Conservation (phyloP, 2,888 invertebrate species). For the Xestia c-nigrum region DNA sequence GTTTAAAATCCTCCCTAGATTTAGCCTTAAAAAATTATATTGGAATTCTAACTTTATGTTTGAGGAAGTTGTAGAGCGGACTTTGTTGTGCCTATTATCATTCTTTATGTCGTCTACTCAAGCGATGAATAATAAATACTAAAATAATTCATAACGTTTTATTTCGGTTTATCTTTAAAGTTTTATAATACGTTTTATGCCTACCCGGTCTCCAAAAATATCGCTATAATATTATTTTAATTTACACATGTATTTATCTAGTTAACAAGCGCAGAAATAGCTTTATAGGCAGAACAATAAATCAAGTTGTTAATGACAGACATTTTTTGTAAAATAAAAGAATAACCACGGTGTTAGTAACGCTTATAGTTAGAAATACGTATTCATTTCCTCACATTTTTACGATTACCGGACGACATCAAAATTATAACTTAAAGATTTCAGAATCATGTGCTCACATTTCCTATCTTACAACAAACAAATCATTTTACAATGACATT, state of each 20-base stretch:
- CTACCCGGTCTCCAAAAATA: slow-evolving; percentile 44
- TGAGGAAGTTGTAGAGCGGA: no score
- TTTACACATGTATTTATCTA: slow-evolving; percentile 21
- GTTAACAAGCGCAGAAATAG: slow-evolving; percentile 32
- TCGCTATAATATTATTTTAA: slow-evolving; percentile 41
- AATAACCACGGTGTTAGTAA: slow-evolving; percentile 53
- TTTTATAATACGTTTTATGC: slow-evolving; percentile 33
- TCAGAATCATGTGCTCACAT: slow-evolving; percentile 37
- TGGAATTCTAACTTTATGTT: not conserved
- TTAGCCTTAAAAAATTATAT: no score
- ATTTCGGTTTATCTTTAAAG: slow-evolving; percentile 43
- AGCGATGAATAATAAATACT: slow-evolving; percentile 30
- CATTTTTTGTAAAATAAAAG: slow-evolving; percentile 53
- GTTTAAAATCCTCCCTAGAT: not conserved
- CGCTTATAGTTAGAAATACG: slow-evolving; percentile 54
- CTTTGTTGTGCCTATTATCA: not conserved
- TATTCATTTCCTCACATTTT: slow-evolving; percentile 62
- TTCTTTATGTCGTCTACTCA: slow-evolving; percentile 14
- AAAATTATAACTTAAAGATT: slow-evolving; percentile 48
- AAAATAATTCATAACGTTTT: slow-evolving; percentile 38
- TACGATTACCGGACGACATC: slow-evolving; percentile 63
- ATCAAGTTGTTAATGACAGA: slow-evolving; percentile 54
- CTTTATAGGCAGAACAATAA: slow-evolving; percentile 61
- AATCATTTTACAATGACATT: slow-evolving; percentile 39
- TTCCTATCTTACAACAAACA: slow-evolving; percentile 40